Evolutionary conservation across 2,113 vertebrate species (phyloP).

Genomic region (Gymnogyps californianus): DNA sequence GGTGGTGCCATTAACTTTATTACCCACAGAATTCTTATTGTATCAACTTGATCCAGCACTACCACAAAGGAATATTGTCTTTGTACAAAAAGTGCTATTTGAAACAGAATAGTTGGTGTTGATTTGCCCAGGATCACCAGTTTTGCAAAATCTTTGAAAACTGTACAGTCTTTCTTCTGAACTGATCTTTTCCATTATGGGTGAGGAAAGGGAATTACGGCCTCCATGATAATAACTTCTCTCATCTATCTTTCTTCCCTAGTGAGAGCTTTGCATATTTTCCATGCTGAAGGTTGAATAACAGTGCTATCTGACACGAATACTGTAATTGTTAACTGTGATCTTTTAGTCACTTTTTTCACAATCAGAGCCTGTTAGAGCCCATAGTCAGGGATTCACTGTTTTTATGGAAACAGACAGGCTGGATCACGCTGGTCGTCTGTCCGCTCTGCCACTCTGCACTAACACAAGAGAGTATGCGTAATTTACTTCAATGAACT

Average conservation of each 20-base stretch:
- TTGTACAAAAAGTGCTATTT: not conserved
- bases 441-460: not conserved
- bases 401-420: not conserved
- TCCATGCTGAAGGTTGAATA: not conserved
- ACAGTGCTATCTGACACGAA: not conserved
- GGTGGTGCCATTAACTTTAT: not conserved
- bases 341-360: not conserved
- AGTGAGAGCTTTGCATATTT: not conserved
- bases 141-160: not conserved
- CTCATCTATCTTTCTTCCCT: not conserved
- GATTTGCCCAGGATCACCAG: not conserved
- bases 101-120: not conserved
- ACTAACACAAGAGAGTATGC: not conserved
- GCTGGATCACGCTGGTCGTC: not conserved
- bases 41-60: not conserved
- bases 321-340: not conserved
- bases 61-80: not conserved
- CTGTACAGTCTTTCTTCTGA: not conserved
- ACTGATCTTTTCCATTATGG: not conserved
- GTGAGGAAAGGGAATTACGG: not conserved
- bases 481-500: not conserved
- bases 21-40: not conserved
- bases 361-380: not conserved
- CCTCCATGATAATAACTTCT: not conserved
- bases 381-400: not conserved